phyloP scores from a whole-genome alignment of 2,888 invertebrate species.

The Ariolimax columbianus region DNA sequence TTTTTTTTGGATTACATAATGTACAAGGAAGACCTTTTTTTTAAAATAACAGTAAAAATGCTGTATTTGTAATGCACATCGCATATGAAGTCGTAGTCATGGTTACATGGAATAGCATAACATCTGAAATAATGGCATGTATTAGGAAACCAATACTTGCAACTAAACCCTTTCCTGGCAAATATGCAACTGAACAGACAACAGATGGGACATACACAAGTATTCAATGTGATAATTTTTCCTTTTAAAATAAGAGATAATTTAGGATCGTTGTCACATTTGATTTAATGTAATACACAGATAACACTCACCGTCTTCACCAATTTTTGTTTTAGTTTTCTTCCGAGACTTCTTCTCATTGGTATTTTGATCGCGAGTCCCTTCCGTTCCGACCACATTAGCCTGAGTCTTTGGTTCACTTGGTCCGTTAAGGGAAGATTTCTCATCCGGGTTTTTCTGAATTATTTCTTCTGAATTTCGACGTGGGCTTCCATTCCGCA shows the following conservation, averaged over 20 bases:
- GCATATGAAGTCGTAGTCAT: too few species aligned
- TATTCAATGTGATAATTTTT: not conserved
- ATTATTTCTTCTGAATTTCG: slow-evolving; percentile 21
- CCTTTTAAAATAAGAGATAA: not conserved
- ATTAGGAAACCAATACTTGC: not conserved
- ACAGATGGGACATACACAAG: not conserved
- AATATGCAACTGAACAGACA: not conserved
- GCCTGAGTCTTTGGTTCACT: not conserved
- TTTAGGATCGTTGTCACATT: not conserved
- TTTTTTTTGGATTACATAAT: too few species aligned
- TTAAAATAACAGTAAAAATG: too few species aligned
- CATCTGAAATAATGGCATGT: not conserved
- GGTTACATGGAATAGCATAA: not conserved
- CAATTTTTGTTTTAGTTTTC: slow-evolving; percentile 38
- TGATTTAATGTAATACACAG: not conserved
- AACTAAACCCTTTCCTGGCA: not conserved
- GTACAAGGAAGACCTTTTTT: too few species aligned
- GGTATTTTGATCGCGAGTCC: slow-evolving; percentile 14
- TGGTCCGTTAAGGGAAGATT: slow-evolving; percentile 3
- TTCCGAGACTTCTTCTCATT: slow-evolving; percentile 18
- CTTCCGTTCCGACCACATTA: slow-evolving; percentile 14
- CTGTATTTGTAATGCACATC: too few species aligned
- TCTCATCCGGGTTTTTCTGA: slow-evolving; percentile 6
- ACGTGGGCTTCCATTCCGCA: not conserved
- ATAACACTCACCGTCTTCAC: slow-evolving; percentile 35